Base-by-base conservation (phyloP, 2,797 vertebrate genomes). In the Brachyalestes nurse region DNA sequence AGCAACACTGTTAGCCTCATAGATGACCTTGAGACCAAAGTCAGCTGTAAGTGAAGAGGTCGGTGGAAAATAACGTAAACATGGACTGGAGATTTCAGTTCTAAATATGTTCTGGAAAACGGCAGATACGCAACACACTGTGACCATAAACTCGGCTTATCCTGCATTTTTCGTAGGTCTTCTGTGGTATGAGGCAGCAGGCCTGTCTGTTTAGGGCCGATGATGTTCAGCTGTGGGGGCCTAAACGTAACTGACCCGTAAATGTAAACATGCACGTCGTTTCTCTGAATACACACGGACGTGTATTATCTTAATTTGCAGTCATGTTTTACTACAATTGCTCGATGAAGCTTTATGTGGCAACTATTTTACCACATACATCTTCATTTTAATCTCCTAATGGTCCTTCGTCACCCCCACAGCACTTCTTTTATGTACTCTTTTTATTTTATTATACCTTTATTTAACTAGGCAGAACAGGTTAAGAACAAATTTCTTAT, bases 21-120 rank as follows among this genome's bases (percentile, higher is more conserved):
- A 61, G 23, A 82, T 78, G 76, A 82, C 81, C 64, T 82, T 82
- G 76, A 70, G 58, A 60, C 60, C 12, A 23, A 53, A 51, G 23
- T 40, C 47, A 21, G 45, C 38, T 0, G 47, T 58, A 34, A 34
- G 0, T 61, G 49, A 45, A 62, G 16, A 55, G 9, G 9, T 13
- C 8, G n/a, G 28, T 65, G 57, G n/a, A 61, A 62, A 25, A 28
- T 10, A 40, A 17, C 14, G 16, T 25, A 17, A 51, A 25, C 3
- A 38, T 8, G 0, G n/a, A 51, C 67, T 14, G 5, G 4, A 17
- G 13, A 28, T 67, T 21, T 47, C 38, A 51, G 25, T 23, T 58
- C 8, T 12, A 9, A 60, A 60, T 60, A 2, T 60, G 21, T 7
- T 2, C 10, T 12, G 12, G 9, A 12, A 0, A 60, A 23, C 9